Base-by-base conservation (phyloP, 2,888 invertebrate species). In the Ochropleura plecta region DNA sequence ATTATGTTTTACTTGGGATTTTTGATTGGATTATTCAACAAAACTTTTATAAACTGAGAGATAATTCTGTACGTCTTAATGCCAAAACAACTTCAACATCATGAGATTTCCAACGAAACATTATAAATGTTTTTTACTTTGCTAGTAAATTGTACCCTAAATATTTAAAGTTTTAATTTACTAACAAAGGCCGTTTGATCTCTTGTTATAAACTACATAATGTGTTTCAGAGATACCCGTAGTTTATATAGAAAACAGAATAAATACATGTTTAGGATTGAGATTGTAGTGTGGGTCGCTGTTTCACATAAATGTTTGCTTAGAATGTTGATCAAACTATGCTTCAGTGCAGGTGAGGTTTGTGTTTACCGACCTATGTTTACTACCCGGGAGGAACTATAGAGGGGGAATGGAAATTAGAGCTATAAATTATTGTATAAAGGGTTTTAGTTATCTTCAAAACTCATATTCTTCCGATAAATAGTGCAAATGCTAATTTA, bases 1-100 rank as follows among this genome's bases (percentile, higher is more conserved):
- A 62, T 67, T 5, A 48, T 75, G 55, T 55, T 30, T 67, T 20
- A 42, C 42, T 49, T 53, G 42, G 12, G 18, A 46, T 70, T 67
- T 76, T 63, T 30, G 30, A 30, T 30, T 30, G 30, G 30, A 30
- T 30, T 30, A 30, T 30, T 30, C 30, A 30, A 30, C 30, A 30
- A 30, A 59, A 30, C 57, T 59, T 57, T 57, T 2, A 16, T 16
- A 7, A 30, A 57, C 0, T 55, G 10, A 6, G 20, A 14, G 20
- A 12, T 12, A 55, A 30, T 30, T 30, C 30, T 30, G 30, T 30
- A 30, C 30, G 20, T 55, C 14, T 6, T 12, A 55, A 6, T 55
- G 55, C 20, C 3, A 20, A 14, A 30, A 55, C 30, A 20, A 5
- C 53, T 57, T 5, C 30, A 57, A 30, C 14, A 3, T 57, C 12